phyloP scores from a whole-genome alignment of 2,113 vertebrate genomes.

The Castor canadensis region DNA sequence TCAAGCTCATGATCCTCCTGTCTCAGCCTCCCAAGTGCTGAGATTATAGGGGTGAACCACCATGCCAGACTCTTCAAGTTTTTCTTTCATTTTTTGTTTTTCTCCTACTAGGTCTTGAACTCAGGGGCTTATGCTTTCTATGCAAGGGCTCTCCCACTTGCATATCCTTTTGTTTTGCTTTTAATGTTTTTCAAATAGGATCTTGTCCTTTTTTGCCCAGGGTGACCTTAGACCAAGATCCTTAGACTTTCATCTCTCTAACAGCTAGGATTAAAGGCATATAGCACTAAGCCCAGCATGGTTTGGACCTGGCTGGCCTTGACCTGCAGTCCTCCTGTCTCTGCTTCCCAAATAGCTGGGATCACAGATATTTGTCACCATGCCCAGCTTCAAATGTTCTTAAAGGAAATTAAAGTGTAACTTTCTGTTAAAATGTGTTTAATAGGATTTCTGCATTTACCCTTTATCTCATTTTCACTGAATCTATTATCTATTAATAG shows the following conservation, averaged over 20 bases:
- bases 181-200: too few species aligned
- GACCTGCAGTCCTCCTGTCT: too few species aligned
- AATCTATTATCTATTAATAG: background rate
- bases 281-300: too few species aligned
- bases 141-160: background rate
- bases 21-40: background rate
- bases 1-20: background rate
- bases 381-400: background rate
- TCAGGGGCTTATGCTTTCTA: background rate
- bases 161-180: too few species aligned
- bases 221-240: too few species aligned
- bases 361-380: too few species aligned
- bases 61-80: background rate
- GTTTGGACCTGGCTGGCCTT: too few species aligned
- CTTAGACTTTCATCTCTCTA: too few species aligned
- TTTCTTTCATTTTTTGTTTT: too few species aligned
- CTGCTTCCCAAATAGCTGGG: too few species aligned
- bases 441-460: background rate
- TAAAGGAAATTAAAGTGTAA: background rate
- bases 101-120: background rate
- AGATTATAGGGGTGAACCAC: background rate
- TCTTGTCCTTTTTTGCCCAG: too few species aligned
- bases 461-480: background rate
- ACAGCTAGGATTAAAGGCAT: too few species aligned
- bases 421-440: background rate